phyloP scores from a whole-genome alignment of 2,797 vertebrate genomes.

The Furcifer pardalis region DNA sequence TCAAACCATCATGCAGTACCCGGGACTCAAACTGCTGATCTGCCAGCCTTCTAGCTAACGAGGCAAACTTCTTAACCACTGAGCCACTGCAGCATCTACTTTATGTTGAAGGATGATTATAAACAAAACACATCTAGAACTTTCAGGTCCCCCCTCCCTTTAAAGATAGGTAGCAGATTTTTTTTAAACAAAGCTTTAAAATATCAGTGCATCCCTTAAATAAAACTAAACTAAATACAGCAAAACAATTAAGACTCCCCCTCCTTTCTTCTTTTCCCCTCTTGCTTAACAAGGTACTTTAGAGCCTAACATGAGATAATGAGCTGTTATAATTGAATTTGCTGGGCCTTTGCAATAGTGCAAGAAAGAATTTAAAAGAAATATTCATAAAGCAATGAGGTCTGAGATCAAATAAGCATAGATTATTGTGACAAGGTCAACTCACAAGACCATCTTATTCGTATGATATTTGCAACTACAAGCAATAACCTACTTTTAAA shows the following conservation, averaged over 20 bases:
- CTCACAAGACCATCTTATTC: background rate
- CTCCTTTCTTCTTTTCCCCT: background rate
- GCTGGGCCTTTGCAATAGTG: no score
- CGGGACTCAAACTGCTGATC: no score
- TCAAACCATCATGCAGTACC: no score
- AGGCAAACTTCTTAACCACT: no score
- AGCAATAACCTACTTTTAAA: background rate
- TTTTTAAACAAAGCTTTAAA: background rate
- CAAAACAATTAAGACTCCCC: background rate
- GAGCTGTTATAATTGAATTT: background rate
- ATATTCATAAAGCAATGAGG: background rate
- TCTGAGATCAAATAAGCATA: slow-evolving; percentile 1
- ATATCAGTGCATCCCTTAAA: background rate
- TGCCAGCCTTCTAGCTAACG: no score
- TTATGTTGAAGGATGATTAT: no score
- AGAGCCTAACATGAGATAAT: background rate
- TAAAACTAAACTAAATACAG: background rate
- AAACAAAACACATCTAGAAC: background rate
- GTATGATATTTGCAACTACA: background rate
- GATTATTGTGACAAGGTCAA: background rate
- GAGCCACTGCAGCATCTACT: no score
- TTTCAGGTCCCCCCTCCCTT: no score
- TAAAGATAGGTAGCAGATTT: no score
- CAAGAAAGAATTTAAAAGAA: background rate
- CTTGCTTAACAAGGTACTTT: background rate